Evolutionary conservation across 2,797 vertebrate species (phyloP), one percentile per base, ranked within the genome.

Genomic region (Ficedula albicollis): DNA sequence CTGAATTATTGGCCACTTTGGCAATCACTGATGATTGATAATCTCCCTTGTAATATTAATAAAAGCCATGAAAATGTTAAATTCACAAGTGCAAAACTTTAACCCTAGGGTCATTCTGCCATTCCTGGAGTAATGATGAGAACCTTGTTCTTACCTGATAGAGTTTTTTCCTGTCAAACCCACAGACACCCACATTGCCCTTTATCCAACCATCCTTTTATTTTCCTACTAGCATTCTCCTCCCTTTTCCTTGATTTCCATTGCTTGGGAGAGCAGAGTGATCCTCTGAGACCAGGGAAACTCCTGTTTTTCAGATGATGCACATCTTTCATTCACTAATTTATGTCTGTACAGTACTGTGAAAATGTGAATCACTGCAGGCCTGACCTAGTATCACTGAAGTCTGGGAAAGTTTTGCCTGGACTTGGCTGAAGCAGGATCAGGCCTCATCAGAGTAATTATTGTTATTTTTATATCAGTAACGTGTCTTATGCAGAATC

Each of bases 1-100:
- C 63, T 84, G 91, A 87, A 90, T 76, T 92, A 60, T 59, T 76
- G 79, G 89, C 83, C 73, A 49, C 77, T 91, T 96, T 90, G 95
- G 79, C 62, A 80, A 95, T 72, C 58, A 38, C 48, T 72, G 54
- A 91, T 59, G 66, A 86, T 79, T 52, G 80, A 82, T 80, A 69
- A 92, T 92, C 49, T 86, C 96, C 92, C 89, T 63, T 68, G 54
- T 38, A 63, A 52, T 66, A 54, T 70, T 81, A 52, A 84, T 60
- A 84, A 95, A 96, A 96, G 90, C 95, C 95, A 96, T 97, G 89
- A 91, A 91, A 92, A 91, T 73, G 72, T 77, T 75, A 41, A 88
- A 91, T 90, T 89, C 95, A 95, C 95, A 96, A 94, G 92, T 93
- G 92, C 94, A 96, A 95, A 96, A 85, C 75, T 89, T 91, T 51